Conservation (phyloP, 2,888 invertebrate genomes). For the Volucella inanis region DNA sequence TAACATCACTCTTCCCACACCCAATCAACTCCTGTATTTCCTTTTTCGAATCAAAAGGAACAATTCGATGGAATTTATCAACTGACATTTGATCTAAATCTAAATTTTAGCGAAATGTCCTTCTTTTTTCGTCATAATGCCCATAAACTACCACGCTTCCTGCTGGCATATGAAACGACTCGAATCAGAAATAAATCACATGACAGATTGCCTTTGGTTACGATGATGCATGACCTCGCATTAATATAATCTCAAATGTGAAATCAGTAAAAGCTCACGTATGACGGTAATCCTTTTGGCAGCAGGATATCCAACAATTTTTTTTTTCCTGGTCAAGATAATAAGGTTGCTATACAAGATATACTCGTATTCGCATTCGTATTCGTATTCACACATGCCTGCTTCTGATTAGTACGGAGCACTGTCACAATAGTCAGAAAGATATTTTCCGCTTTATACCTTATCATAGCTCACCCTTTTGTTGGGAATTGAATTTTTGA, state of each 20-base stretch:
- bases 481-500: constrained; percentile 60
- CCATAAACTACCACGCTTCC: constrained; percentile 43
- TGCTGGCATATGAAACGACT: constrained; percentile 2
- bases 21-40: background rate
- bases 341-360: constrained; percentile 48
- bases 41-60: constrained; percentile 9
- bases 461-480: constrained; percentile 70
- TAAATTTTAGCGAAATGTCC: constrained; percentile 24
- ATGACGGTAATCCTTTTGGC: constrained; percentile 65
- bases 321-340: constrained; percentile 60
- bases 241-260: constrained; percentile 66
- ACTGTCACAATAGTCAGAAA: constrained; percentile 71
- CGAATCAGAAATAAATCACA: constrained; percentile 71
- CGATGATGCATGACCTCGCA: constrained; percentile 70
- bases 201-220: constrained; percentile 72
- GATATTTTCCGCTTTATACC: constrained; percentile 71
- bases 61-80: constrained; percentile 64
- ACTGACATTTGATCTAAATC: constrained; percentile 70
- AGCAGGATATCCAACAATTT: constrained; percentile 57
- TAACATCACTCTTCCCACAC: background rate
- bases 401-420: constrained; percentile 54
- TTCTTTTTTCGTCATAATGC: constrained; percentile 18
- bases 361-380: background rate
- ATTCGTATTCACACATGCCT: too few relatives aligned
- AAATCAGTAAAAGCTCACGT: constrained; percentile 74